A percentile compares a stretch with the other conserved stretches of the same genome.
Evolutionary conservation across 2,888 invertebrate genomes (phyloP).

Genomic region (Watsonalla binaria): DNA sequence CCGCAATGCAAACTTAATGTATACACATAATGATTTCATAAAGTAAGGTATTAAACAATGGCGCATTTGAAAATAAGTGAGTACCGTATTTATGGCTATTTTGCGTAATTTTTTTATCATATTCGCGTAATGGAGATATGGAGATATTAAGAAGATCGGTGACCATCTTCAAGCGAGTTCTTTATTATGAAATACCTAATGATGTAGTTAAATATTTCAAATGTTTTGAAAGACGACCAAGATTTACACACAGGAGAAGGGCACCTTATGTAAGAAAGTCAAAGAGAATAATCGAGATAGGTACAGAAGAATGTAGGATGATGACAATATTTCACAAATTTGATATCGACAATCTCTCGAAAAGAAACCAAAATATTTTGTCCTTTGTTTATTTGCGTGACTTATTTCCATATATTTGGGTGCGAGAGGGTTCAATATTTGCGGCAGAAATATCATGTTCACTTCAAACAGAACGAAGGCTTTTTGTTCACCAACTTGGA

Average conservation of each 20-base stretch:
- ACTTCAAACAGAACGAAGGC: constrained; percentile 44
- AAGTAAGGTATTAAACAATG: no score
- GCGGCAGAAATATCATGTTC: constrained; percentile 43
- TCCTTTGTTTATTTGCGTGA: background rate
- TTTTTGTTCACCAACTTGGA: constrained; percentile 64
- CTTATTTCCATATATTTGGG: constrained; percentile 12
- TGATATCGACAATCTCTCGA: background rate
- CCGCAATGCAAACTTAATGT: constrained; percentile 15
- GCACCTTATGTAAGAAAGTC: constrained; percentile 21
- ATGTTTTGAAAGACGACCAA: no score
- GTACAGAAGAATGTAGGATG: no score
- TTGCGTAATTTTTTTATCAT: no score
- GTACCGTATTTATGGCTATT: no score
- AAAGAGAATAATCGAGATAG: constrained; percentile 18
- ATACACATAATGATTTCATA: constrained; percentile 6
- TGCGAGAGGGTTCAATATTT: constrained; percentile 36
- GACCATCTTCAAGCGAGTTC: no score
- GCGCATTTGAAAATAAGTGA: no score
- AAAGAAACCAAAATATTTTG: background rate
- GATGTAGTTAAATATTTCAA: no score
- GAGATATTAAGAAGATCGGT: no score
- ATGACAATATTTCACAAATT: background rate
- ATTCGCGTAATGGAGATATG: no score
- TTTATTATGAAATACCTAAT: no score
- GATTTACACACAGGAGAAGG: no score